These are phyloP conservation scores for Pterostichus niger DNA, from an alignment of 2,888 invertebrate genomes.

Conservation along the genomic window DNA sequence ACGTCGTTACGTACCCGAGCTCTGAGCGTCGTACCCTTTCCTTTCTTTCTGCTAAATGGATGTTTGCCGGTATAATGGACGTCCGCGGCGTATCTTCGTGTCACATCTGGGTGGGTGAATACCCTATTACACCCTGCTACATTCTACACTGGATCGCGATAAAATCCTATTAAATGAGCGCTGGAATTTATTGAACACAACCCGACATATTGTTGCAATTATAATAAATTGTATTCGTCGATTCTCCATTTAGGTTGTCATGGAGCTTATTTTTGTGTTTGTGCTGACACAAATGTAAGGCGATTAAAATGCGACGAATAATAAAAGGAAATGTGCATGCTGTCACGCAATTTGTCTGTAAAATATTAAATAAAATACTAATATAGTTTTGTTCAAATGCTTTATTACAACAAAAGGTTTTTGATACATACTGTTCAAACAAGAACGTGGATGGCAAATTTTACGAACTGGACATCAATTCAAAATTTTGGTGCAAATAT, in stretches of 20 bases:
- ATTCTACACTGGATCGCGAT: slow-evolving; percentile 3
- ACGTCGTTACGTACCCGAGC: slow-evolving; percentile 54
- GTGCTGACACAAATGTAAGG: slow-evolving; percentile 14
- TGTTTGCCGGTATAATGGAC: slow-evolving; percentile 60
- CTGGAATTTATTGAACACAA: slow-evolving; percentile 18
- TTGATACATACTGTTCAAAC: too few relatives aligned
- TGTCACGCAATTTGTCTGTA: background rate
- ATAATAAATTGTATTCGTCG: slow-evolving; percentile 22
- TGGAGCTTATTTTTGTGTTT: slow-evolving; percentile 8
- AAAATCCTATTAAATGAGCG: slow-evolving; percentile 20
- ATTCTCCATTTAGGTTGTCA: background rate
- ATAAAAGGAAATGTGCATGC: slow-evolving; percentile 42
- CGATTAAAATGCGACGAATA: background rate
- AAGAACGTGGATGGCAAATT: too few relatives aligned
- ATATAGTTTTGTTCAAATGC: slow-evolving; percentile 34
- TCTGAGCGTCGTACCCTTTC: slow-evolving; percentile 28
- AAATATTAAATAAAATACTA: too few relatives aligned
- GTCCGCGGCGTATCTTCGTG: slow-evolving; percentile 41
- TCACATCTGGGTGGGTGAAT: slow-evolving; percentile 42
- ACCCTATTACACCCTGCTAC: background rate
- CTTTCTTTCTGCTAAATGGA: slow-evolving; percentile 58
- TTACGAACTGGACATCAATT: too few relatives aligned
- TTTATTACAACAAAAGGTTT: slow-evolving; percentile 3
- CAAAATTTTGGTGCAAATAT: too few relatives aligned
- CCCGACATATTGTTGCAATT: slow-evolving; percentile 42